Base-by-base conservation (phyloP, 2,888 invertebrate species). In the Andrena trimmerana region DNA sequence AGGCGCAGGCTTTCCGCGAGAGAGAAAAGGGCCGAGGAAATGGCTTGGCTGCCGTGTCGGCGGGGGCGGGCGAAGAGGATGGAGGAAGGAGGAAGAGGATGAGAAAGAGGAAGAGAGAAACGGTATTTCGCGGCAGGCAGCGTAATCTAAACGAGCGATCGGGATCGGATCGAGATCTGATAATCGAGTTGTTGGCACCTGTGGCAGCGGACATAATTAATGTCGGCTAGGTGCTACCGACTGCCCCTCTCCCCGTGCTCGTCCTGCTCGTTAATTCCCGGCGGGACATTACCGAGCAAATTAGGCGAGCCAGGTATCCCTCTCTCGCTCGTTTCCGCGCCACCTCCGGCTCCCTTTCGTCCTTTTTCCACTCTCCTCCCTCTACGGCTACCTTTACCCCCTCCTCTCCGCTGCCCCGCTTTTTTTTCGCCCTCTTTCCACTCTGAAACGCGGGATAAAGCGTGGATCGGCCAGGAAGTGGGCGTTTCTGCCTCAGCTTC, bases 121-220 rank as follows among this genome's bases (percentile, higher is more conserved):
- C 77, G 57, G 65, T 60, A 48, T 29, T 29, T 27, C 36, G 69
- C 33, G 78, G 79, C 62, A 33, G 20, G 54, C 77, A 57, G 60
- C 72, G 78, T 88, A 90, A 91, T 92, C 90, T 91, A 84, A 85
- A 86, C 86, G 86, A 81, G 83, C 89, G 90, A 92, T 92, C 90
- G 74, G 82, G 87, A 91, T 91, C 90, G 90, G 90, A 92, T 93
- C 92, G 90, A 83, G 89, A 90, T 90, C 92, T 90, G 93, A 93
- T 92, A 92, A 93, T 93, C 92, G 92, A 91, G 90, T 92, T 93
- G 93, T 93, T 92, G 93, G 92, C 93, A 93, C 93, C 92, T 93
- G 93, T 91, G 90, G 92, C 86, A 92, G 87, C 90, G 86, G 86
- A 87, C 90, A 90, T 92, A 93, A 93, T 93, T 93, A 93, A 93